Evolutionary conservation across 1,140 invertebrate species (phyloP).

Genomic region (Philopotamus ludificatus): DNA sequence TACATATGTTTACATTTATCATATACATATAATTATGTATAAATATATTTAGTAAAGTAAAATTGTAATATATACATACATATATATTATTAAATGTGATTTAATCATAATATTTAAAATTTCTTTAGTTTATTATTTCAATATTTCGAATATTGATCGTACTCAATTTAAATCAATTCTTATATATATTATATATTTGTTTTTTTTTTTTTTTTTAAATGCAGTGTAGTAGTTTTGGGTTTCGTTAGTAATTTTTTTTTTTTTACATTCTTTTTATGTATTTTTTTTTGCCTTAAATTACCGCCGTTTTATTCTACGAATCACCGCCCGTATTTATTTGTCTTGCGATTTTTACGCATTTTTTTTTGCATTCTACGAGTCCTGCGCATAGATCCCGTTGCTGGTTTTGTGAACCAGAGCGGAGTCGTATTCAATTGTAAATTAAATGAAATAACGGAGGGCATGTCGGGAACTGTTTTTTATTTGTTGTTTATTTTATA

Average conservation of each 20-base stretch:
- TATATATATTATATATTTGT: background rate
- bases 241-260: background rate
- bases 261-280: background rate
- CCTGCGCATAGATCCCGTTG: no score
- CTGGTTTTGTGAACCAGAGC: no score
- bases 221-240: conserved; percentile 18
- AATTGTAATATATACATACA: conserved; percentile 8
- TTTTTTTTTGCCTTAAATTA: no score
- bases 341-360: no score
- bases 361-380: no score
- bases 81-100: conserved; percentile 16
- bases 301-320: no score
- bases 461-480: no score
- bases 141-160: conserved; percentile 9
- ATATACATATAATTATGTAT: conserved; percentile 6
- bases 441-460: no score
- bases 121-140: conserved; percentile 1
- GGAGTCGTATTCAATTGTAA: no score
- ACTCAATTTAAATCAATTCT: background rate
- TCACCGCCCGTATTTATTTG: no score
- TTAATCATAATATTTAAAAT: conserved; percentile 8
- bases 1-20: conserved; percentile 9
- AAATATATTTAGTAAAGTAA: conserved; percentile 10
- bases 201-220: conserved; percentile 5
- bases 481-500: no score